phyloP scores from a whole-genome alignment of 2,113 vertebrate genomes.

The Corapipo altera region DNA sequence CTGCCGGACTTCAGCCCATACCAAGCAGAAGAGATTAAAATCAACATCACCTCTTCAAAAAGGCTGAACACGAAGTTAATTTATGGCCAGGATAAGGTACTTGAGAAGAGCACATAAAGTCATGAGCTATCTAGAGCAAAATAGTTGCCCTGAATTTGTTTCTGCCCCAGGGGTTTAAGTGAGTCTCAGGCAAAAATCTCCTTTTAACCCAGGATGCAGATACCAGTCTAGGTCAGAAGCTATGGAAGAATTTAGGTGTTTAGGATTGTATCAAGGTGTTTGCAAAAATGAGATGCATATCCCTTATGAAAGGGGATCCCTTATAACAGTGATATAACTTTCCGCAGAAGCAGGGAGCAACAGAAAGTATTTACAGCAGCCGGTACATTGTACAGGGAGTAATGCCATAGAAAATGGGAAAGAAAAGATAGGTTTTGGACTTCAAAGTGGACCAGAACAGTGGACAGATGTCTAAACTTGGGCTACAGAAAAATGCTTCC shows the following conservation, averaged over 20 bases:
- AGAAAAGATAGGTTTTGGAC: neutral
- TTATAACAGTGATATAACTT: neutral
- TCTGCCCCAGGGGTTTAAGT: neutral
- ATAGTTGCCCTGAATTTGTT: neutral
- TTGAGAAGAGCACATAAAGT: neutral
- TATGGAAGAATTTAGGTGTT: neutral
- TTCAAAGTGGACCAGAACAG: neutral
- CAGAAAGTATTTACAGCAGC: neutral
- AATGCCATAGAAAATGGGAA: neutral
- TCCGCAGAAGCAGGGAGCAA: neutral
- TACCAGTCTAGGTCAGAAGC: neutral
- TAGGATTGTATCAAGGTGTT: neutral
- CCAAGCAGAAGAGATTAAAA: neutral
- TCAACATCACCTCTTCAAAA: neutral
- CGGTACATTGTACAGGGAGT: neutral
- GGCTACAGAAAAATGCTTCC: neutral
- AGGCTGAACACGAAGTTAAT: neutral
- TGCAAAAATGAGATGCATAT: neutral
- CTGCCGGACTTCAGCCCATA: neutral
- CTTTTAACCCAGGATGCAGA: neutral
- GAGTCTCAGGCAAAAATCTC: neutral
- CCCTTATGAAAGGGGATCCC: neutral
- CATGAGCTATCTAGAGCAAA: neutral
- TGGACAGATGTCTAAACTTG: neutral
- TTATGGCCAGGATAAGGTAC: neutral